Conservation (phyloP, 1,140 invertebrate species). For the Zaprionus camerounensis region DNA sequence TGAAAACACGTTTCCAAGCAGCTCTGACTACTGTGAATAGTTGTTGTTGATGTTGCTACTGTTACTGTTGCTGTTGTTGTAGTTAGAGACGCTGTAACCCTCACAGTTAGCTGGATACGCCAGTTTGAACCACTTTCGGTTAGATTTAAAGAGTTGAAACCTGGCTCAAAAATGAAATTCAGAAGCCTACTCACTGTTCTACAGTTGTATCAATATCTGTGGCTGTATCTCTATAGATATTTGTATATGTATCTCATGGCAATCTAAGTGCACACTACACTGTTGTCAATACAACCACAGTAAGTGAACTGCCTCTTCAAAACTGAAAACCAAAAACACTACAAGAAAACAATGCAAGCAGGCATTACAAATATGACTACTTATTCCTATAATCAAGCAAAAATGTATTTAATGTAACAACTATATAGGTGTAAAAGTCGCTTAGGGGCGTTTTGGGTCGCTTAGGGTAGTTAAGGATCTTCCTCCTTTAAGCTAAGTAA, state of each 20-base stretch:
- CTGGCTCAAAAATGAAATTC: constrained; percentile 39
- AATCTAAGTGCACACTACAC: background rate
- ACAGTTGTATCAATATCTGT: constrained; percentile 24
- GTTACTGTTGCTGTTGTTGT: constrained; percentile 24
- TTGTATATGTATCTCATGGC: constrained; percentile 27
- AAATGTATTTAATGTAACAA: constrained; percentile 4
- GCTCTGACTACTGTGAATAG: constrained; percentile 30
- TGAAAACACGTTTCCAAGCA: constrained; percentile 59
- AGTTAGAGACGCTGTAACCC: constrained; percentile 54
- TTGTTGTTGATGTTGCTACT: constrained; percentile 26
- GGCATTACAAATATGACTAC: constrained; percentile 40
- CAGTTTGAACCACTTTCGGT: constrained; percentile 76
- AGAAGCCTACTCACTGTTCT: constrained; percentile 4
- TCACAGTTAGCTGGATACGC: constrained; percentile 65
- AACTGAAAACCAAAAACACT: background rate
- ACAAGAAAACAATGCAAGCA: constrained; percentile 54
- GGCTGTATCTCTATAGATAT: constrained; percentile 15
- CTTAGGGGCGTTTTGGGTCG: no score
- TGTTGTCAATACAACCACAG: constrained; percentile 54
- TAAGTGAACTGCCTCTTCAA: constrained; percentile 10
- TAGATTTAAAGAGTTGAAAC: constrained; percentile 72
- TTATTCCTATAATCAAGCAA: constrained; percentile 29
- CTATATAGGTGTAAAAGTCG: background rate
- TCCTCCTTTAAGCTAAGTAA: no score
- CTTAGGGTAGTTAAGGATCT: no score